phyloP scores from a whole-genome alignment of 2,888 invertebrate species.

The Pseudococcus longispinus region DNA sequence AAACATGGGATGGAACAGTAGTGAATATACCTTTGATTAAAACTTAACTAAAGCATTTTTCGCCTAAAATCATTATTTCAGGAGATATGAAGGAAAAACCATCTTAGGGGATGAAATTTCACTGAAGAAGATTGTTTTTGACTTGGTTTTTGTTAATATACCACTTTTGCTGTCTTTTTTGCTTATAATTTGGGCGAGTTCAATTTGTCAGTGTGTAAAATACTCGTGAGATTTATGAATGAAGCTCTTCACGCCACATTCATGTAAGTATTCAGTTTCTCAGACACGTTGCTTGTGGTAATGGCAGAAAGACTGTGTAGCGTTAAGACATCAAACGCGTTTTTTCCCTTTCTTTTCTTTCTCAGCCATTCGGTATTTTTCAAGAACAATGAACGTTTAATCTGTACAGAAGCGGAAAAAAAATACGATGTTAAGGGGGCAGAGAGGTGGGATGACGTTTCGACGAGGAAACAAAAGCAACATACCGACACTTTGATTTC shows the following conservation, averaged over 20 bases:
- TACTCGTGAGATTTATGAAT: neutral
- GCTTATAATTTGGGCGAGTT: neutral
- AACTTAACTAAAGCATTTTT: neutral
- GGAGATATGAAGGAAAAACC: neutral
- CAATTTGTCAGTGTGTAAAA: neutral
- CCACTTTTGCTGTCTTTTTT: neutral
- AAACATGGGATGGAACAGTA: neutral
- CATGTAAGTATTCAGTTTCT: neutral
- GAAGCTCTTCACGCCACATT: neutral
- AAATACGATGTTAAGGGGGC: neutral
- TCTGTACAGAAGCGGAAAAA: conserved; percentile 9
- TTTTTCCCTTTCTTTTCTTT: neutral
- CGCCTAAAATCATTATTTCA: neutral
- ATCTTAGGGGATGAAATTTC: neutral
- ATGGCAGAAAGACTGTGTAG: neutral
- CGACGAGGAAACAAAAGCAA: conserved; percentile 18
- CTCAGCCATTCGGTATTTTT: neutral
- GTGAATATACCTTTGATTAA: neutral
- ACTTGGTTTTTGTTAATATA: neutral
- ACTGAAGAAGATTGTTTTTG: no score
- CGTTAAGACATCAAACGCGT: conserved; percentile 17
- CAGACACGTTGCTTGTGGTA: neutral
- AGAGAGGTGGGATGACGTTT: neutral
- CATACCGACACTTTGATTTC: conserved; percentile 32
- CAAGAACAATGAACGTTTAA: conserved; percentile 19